Percentiles rank a stretch among this genome's conserved stretches.
phyloP scores from a whole-genome alignment of 1,140 invertebrate species.

The Lordiphosa clarofinis region DNA sequence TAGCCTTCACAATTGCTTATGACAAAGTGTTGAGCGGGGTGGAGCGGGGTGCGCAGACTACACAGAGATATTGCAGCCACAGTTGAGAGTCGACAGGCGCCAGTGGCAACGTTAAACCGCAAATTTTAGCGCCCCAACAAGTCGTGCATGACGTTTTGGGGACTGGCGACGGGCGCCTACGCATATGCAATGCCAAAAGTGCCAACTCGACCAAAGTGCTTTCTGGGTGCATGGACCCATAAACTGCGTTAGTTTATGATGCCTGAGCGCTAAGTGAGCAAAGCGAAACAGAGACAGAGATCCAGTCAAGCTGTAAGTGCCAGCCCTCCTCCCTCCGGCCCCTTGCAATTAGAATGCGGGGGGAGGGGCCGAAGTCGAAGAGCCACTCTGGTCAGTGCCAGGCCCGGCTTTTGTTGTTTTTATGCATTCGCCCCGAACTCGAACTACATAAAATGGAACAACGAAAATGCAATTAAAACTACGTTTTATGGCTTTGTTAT shows the following conservation, averaged over 20 bases:
- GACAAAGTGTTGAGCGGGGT: constrained; percentile 50
- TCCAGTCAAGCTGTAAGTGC: constrained; percentile 68
- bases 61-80: constrained; percentile 27
- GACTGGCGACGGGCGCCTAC: constrained; percentile 43
- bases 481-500: constrained; percentile 79
- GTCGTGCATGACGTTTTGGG: constrained; percentile 52
- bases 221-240: constrained; percentile 66
- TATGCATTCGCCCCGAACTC: constrained; percentile 54
- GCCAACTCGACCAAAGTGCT: constrained; percentile 61
- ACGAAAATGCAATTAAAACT: constrained; percentile 79
- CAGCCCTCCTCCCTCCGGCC: constrained; percentile 14
- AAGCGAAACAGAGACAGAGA: constrained; percentile 43
- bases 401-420: constrained; percentile 55
- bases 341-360: constrained; percentile 71
- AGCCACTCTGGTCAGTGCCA: constrained; percentile 46
- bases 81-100: constrained; percentile 44
- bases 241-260: constrained; percentile 74
- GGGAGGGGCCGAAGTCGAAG: constrained; percentile 9
- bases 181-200: constrained; percentile 74
- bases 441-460: constrained; percentile 77
- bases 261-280: constrained; percentile 57
- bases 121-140: constrained; percentile 71
- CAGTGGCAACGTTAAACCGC: constrained; percentile 69
- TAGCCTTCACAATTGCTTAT: constrained; percentile 57
- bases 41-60: neutral